Conservation (phyloP, 2,888 invertebrate species). For the Rotaria magnacalcarata region DNA sequence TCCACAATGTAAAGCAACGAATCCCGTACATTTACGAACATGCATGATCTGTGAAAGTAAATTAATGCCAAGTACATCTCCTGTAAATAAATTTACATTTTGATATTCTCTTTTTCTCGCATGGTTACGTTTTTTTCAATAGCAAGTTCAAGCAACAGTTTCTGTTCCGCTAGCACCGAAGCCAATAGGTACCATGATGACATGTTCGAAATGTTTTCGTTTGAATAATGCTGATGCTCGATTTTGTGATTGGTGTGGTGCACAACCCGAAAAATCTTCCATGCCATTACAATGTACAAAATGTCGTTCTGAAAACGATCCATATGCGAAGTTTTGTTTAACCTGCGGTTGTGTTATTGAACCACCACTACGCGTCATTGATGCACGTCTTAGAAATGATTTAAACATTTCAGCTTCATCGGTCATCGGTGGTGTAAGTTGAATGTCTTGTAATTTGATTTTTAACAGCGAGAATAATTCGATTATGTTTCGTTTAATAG, state of each 20-base stretch:
- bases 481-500: not conserved
- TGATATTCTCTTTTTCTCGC: too few relatives aligned
- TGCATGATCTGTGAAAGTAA: conserved; percentile 52
- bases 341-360: conserved; percentile 53
- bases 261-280: conserved; percentile 51
- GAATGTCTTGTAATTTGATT: not conserved
- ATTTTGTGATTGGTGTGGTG: conserved; percentile 58
- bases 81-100: not conserved
- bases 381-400: conserved; percentile 12
- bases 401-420: not conserved
- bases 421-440: not conserved
- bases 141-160: conserved; percentile 43
- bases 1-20: conserved; percentile 52
- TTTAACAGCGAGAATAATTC: too few relatives aligned
- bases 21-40: conserved; percentile 50
- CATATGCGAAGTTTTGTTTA: conserved; percentile 54
- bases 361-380: conserved; percentile 49
- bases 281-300: conserved; percentile 52
- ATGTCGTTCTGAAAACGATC: conserved; percentile 54
- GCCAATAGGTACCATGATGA: conserved; percentile 50
- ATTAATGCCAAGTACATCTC: conserved; percentile 48
- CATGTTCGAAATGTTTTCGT: conserved; percentile 55
- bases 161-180: conserved; percentile 50
- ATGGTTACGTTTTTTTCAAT: not conserved
- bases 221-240: conserved; percentile 55